phyloP scores from a whole-genome alignment of 2,888 invertebrate genomes.

The Dasysyrphus tricinctus region DNA sequence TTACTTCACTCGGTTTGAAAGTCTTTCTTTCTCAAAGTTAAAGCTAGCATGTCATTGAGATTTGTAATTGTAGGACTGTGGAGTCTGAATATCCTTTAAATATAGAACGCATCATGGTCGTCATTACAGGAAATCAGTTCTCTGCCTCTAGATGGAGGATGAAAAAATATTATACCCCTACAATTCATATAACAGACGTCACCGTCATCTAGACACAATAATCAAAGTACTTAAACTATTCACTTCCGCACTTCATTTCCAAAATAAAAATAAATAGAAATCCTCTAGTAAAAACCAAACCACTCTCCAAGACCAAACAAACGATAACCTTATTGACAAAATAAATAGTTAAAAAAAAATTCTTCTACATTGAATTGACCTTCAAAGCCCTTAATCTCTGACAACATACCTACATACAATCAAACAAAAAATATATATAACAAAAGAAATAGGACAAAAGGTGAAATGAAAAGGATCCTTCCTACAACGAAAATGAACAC shows the following conservation, averaged over 20 bases:
- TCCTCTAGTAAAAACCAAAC: not conserved
- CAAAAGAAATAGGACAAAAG: conserved; percentile 30
- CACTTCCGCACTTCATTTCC: not conserved
- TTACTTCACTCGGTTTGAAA: no score
- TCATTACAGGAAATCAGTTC: no score
- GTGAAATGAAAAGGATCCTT: conserved; percentile 16
- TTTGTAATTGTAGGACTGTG: no score
- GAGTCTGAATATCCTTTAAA: no score
- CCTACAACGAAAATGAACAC: not conserved
- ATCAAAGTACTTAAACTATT: not conserved
- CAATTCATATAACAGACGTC: no score
- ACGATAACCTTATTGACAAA: conserved; percentile 44
- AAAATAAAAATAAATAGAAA: not conserved
- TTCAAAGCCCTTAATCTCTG: conserved; percentile 41
- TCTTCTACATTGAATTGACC: conserved; percentile 60
- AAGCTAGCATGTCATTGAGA: no score
- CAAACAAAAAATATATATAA: conserved; percentile 18
- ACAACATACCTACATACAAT: not conserved
- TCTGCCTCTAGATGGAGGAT: no score
- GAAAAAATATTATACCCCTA: no score
- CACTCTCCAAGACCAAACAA: conserved; percentile 39
- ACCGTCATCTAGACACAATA: no score
- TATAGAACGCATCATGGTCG: no score
- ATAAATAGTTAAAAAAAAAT: conserved; percentile 51
- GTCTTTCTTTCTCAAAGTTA: no score